Percentiles rank a stretch among this genome's conserved stretches.
These are phyloP conservation scores for Ammodytes dubius DNA, from an alignment of 2,113 vertebrate species.

Conservation along the genomic window DNA sequence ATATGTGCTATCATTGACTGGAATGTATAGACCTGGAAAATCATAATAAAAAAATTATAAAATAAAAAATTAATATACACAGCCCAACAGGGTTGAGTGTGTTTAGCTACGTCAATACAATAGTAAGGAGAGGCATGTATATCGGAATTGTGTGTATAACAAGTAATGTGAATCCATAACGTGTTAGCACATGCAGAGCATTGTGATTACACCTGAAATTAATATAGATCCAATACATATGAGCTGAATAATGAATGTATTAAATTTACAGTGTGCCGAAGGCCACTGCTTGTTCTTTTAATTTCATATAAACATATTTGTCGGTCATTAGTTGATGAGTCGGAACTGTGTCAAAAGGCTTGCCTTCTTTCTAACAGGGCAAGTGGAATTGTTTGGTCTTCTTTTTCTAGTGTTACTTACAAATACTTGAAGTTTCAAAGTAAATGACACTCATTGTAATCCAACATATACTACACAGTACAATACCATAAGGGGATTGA, in stretches of 20 bases:
- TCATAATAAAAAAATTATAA: too few relatives aligned
- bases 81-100: background rate
- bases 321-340: slow-evolving; percentile 1
- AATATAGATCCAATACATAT: background rate
- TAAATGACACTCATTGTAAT: background rate
- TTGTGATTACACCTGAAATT: slow-evolving; percentile 8
- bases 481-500: background rate
- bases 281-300: background rate
- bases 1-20: too few relatives aligned
- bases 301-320: background rate
- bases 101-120: slow-evolving; percentile 11
- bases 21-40: too few relatives aligned
- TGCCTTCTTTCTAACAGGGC: background rate
- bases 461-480: background rate
- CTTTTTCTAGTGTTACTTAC: background rate
- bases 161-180: slow-evolving; percentile 38
- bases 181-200: background rate
- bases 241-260: background rate
- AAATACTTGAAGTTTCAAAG: background rate
- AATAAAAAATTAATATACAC: background rate
- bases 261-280: background rate
- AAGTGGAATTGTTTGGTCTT: background rate
- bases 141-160: background rate
- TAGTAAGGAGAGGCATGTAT: slow-evolving; percentile 3
- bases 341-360: background rate